Evolutionary conservation across 2,888 invertebrate species (phyloP).

Genomic region (Heliothis peltigera): DNA sequence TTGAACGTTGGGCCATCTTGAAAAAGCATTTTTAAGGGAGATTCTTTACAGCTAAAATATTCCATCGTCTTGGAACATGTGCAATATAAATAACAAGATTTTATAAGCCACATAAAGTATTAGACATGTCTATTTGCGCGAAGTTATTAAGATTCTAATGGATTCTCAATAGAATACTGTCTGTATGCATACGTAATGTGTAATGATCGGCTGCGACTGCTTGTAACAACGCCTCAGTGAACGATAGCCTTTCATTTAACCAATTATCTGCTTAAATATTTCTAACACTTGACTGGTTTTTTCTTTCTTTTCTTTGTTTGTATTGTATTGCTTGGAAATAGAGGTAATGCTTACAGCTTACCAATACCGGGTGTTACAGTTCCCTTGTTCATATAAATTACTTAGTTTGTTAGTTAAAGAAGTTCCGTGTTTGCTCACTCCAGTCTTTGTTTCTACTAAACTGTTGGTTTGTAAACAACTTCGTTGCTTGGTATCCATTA

Average conservation of each 20-base stretch:
- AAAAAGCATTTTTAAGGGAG: not conserved
- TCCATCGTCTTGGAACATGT: conserved; percentile 6
- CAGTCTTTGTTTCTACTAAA: conserved; percentile 8
- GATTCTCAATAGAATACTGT: conserved; percentile 46
- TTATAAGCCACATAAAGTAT: conserved; percentile 45
- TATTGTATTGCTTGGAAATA: conserved; percentile 18
- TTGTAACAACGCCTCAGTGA: conserved; percentile 32
- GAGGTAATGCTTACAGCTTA: conserved; percentile 9
- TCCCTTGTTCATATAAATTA: conserved; percentile 41
- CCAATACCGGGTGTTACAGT: conserved; percentile 29
- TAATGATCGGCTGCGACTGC: conserved; percentile 38
- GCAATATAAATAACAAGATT: conserved; percentile 35
- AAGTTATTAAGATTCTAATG: conserved; percentile 51
- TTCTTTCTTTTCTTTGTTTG: conserved; percentile 20
- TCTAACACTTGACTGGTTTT: conserved; percentile 29
- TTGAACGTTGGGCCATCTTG: not conserved
- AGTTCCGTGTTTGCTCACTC: conserved; percentile 17
- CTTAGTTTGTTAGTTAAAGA: conserved; percentile 27
- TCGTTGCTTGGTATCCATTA: conserved; percentile 4
- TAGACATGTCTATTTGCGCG: conserved; percentile 48
- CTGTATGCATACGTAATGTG: conserved; percentile 44
- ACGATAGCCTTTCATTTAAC: conserved; percentile 47
- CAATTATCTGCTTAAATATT: conserved; percentile 42
- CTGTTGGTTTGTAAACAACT: conserved; percentile 14
- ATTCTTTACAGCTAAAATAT: not conserved